These are phyloP conservation scores for Psettodes erumei DNA, from an alignment of 2,113 vertebrate species.

Conservation along the genomic window DNA sequence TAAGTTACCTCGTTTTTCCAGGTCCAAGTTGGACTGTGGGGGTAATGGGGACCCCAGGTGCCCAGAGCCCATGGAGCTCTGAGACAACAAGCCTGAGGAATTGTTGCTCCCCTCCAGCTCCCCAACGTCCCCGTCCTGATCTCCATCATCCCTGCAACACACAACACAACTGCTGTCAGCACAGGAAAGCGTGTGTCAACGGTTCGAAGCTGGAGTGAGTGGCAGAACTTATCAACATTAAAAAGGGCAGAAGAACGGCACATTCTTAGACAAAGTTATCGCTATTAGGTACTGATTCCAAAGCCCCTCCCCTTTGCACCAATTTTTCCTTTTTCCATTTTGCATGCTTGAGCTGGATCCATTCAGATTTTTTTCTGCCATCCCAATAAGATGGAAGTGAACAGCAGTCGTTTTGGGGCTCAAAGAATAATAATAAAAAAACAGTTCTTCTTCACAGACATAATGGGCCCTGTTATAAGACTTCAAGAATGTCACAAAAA, in stretches of 20 bases:
- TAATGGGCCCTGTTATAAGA: not conserved
- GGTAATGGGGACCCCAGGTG: conserved; percentile 79
- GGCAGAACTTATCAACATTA: not conserved
- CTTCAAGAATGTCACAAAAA: not conserved
- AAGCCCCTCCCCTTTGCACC: not conserved
- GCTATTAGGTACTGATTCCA: not conserved
- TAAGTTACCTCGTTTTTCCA: conserved; percentile 80
- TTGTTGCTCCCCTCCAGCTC: conserved; percentile 84
- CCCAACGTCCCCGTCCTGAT: conserved; percentile 87
- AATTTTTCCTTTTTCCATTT: not conserved
- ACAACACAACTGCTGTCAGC: conserved; percentile 28
- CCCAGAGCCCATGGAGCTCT: conserved; percentile 70
- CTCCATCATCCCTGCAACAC: conserved; percentile 85
- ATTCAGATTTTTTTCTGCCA: not conserved
- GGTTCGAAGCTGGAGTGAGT: not conserved
- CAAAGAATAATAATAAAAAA: not conserved
- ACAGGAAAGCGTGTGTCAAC: not conserved
- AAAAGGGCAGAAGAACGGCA: not conserved
- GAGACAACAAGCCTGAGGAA: conserved; percentile 76
- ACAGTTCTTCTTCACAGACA: not conserved
- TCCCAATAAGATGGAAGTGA: not conserved
- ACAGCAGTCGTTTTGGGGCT: not conserved
- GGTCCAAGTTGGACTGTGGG: conserved; percentile 79
- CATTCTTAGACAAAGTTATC: not conserved
- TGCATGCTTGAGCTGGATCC: not conserved